Evolutionary conservation across 2,797 vertebrate species (phyloP).

Genomic region (Enoplosus armatus): DNA sequence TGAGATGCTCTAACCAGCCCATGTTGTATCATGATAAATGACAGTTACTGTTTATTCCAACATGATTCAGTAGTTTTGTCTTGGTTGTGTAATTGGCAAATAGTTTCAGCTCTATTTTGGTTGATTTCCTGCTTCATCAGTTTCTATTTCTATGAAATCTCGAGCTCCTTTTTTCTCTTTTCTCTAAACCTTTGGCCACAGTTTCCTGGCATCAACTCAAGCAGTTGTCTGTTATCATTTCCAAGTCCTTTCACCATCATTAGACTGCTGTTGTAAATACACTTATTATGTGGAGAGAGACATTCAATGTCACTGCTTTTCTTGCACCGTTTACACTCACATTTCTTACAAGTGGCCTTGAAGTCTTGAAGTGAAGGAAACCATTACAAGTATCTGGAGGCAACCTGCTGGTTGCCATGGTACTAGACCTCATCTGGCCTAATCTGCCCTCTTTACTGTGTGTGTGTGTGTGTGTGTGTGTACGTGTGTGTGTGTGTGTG

Average conservation of each 20-base stretch:
- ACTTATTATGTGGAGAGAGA: background rate
- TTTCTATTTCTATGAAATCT: background rate
- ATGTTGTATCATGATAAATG: background rate
- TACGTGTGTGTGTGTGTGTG: slow-evolving; percentile 13
- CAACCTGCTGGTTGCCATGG: slow-evolving; percentile 42
- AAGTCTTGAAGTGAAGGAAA: slow-evolving; percentile 25
- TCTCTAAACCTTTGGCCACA: background rate
- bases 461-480: slow-evolving; percentile 18
- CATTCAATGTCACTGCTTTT: background rate
- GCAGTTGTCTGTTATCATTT: background rate
- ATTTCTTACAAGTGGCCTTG: background rate
- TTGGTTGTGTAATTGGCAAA: background rate
- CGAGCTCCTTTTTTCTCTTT: background rate
- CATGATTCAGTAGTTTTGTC: too few species aligned
- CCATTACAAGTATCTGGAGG: slow-evolving; percentile 4
- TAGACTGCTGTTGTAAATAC: background rate
- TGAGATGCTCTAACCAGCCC: background rate
- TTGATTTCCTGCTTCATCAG: background rate
- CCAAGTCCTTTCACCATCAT: background rate
- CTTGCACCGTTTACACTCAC: background rate
- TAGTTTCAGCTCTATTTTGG: background rate
- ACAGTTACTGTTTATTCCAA: too few species aligned
- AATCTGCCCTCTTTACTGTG: background rate
- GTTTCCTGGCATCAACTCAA: background rate
- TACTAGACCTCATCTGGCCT: slow-evolving; percentile 11